These are phyloP conservation scores for Ondatra zibethicus DNA, from an alignment of 2,113 vertebrate species.

Conservation along the genomic window DNA sequence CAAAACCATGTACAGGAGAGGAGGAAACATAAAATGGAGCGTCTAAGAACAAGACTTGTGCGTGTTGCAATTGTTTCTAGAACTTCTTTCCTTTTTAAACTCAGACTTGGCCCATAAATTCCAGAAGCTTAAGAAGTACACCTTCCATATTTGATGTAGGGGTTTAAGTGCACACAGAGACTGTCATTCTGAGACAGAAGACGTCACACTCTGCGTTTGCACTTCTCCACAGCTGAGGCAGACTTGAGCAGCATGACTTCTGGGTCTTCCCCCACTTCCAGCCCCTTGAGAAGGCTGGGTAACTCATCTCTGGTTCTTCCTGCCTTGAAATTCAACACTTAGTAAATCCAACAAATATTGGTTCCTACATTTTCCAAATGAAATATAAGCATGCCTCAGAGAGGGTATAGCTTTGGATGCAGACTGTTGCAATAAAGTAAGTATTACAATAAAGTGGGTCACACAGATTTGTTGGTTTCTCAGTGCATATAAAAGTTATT, in stretches of 20 bases:
- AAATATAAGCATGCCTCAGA: background rate
- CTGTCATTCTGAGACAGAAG: background rate
- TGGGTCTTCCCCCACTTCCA: background rate
- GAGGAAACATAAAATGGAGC: background rate
- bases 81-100: background rate
- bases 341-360: background rate
- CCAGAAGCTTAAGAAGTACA: background rate
- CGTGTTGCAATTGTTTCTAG: background rate
- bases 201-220: background rate
- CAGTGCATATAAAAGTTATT: background rate
- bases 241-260: background rate
- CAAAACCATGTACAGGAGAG: background rate
- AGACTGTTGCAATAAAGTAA: background rate
- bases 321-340: background rate
- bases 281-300: background rate
- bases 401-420: background rate
- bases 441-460: background rate
- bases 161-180: background rate
- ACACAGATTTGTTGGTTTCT: constrained; percentile 3
- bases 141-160: background rate
- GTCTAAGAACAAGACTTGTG: background rate
- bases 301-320: background rate
- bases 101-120: background rate
- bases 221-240: background rate
- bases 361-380: background rate